A percentile compares a stretch with the other conserved stretches of the same genome.
These are phyloP conservation scores for Artemia sinica DNA, from an alignment of 2,888 invertebrate genomes.

Conservation along the genomic window DNA sequence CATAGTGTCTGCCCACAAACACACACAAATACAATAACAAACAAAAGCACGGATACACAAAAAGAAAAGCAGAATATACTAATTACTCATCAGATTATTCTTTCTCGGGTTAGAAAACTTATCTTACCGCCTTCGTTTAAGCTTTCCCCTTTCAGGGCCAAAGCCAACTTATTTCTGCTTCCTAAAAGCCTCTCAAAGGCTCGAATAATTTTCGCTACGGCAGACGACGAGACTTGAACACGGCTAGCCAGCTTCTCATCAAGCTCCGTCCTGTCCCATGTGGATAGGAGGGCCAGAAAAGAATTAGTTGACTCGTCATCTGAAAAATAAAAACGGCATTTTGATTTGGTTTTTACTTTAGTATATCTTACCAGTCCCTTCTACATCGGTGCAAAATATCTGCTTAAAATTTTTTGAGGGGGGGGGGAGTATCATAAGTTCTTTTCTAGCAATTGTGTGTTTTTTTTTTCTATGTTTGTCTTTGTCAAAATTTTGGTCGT, in stretches of 20 bases:
- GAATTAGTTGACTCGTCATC: slow-evolving; percentile 93
- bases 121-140: slow-evolving; percentile 43
- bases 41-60: too few species aligned
- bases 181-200: slow-evolving; percentile 90
- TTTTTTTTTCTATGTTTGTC: too few species aligned
- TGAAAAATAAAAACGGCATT: slow-evolving; percentile 32
- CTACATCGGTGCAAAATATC: neutral
- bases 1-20: too few species aligned
- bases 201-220: slow-evolving; percentile 88
- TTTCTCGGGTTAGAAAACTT: too few species aligned
- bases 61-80: too few species aligned
- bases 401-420: too few species aligned
- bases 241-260: slow-evolving; percentile 88
- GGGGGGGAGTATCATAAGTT: too few species aligned
- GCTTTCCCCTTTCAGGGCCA: slow-evolving; percentile 60
- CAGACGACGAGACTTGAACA: slow-evolving; percentile 87
- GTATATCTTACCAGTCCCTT: neutral
- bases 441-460: too few species aligned
- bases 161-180: slow-evolving; percentile 81
- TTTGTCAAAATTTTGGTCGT: too few species aligned
- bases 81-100: too few species aligned
- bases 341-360: neutral
- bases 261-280: slow-evolving; percentile 93
- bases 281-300: slow-evolving; percentile 82
- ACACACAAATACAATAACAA: too few species aligned